phyloP scores from a whole-genome alignment of 2,113 vertebrate genomes.

The Gymnorhina tibicen region DNA sequence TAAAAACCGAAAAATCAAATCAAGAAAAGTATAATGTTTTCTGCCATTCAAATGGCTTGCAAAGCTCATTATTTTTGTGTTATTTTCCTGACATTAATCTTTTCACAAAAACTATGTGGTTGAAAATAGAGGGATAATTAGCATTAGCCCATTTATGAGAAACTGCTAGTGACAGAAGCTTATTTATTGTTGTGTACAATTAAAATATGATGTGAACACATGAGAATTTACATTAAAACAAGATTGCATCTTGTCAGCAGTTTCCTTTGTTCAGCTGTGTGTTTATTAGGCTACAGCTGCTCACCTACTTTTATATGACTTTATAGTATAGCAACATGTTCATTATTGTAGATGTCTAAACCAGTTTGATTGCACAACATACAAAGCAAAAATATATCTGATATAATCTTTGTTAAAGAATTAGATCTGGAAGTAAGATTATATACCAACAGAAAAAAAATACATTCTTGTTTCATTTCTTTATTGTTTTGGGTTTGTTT shows the following conservation, averaged over 20 bases:
- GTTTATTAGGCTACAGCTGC: constrained; percentile 52
- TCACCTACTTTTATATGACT: constrained; percentile 39
- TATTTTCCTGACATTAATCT: background rate
- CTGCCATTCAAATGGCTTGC: background rate
- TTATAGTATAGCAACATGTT: constrained; percentile 44
- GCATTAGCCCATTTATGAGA: constrained; percentile 41
- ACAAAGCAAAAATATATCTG: background rate
- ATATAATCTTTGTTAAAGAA: background rate
- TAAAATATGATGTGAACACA: constrained; percentile 1
- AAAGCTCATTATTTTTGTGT: background rate
- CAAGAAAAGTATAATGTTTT: background rate
- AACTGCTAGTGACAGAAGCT: constrained; percentile 18
- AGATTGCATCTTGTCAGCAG: constrained; percentile 25
- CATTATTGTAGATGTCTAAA: constrained; percentile 10
- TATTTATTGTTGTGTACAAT: constrained; percentile 14
- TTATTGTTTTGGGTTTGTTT: background rate
- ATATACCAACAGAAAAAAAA: background rate
- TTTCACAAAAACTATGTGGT: background rate
- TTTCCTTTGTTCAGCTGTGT: constrained; percentile 34
- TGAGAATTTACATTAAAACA: constrained; percentile 55
- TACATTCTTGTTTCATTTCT: background rate
- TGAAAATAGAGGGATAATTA: constrained; percentile 52
- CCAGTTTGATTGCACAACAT: constrained; percentile 23
- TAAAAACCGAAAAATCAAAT: background rate
- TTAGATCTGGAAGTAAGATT: background rate